Percentiles rank a stretch among this genome's conserved stretches.
phyloP scores from a whole-genome alignment of 2,113 vertebrate genomes.

The Gobius niger region DNA sequence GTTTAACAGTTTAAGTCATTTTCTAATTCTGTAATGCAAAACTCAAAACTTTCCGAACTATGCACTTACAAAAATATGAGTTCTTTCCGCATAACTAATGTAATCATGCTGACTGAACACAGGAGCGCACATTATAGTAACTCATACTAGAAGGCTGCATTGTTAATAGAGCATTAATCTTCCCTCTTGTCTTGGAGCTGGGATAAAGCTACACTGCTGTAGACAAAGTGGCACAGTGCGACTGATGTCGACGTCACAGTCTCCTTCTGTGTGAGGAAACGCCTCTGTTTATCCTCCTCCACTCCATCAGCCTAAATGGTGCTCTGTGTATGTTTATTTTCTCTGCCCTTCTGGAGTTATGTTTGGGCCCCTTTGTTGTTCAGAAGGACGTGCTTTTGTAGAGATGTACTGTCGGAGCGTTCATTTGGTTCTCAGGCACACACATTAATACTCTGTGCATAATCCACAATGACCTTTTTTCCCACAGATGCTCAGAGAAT shows the following conservation, averaged over 20 bases:
- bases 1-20: too few species aligned
- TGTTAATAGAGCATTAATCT: conserved; percentile 11
- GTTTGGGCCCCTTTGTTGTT: conserved; percentile 57
- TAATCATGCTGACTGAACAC: background rate
- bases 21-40: too few species aligned
- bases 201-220: conserved; percentile 17
- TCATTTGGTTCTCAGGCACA: conserved; percentile 5
- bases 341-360: conserved; percentile 43
- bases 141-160: background rate
- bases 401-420: conserved; percentile 29
- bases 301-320: conserved; percentile 48
- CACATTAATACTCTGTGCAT: conserved; percentile 32
- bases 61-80: too few species aligned
- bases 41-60: too few species aligned
- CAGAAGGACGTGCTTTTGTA: conserved; percentile 35
- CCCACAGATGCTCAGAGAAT: conserved; percentile 44
- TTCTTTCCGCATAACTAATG: background rate
- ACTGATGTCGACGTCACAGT: conserved; percentile 41
- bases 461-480: conserved; percentile 49
- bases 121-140: background rate
- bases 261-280: conserved; percentile 53
- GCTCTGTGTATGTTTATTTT: conserved; percentile 58
- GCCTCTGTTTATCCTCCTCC: conserved; percentile 65
- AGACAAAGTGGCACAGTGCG: conserved; percentile 31
- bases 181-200: conserved; percentile 21